Evolutionary conservation across 2,113 vertebrate species (phyloP), one percentile per base, ranked within the genome.

Genomic region (Eulemur rufifrons): DNA sequence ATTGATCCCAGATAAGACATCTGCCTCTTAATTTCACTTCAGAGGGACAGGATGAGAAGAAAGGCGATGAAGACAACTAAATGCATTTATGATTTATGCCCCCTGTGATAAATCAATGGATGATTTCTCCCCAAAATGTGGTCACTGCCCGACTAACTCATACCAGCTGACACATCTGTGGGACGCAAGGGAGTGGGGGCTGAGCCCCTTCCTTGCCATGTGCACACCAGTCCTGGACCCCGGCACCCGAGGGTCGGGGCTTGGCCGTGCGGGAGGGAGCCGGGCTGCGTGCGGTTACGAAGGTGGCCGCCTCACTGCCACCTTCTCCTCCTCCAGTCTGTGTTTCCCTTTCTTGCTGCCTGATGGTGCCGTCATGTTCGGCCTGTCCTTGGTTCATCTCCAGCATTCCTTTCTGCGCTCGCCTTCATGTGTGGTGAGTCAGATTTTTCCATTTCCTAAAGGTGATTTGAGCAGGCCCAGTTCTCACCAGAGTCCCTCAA

Each of bases 101-200:
- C 91, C 47, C 45, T 94, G 84, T 96, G 95, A 97, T 98, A 98
- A 98, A 98, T 88, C 97, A 98, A 61, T 98, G 84, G 42, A 80
- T 97, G 96, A 95, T 95, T 98, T 98, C 96, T 97, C 95, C 89
- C 86, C 94, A 94, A 98, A 98, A 98, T 94, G 11, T 96, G 95
- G 89, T 86, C 95, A 97, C 96, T 98, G 63, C 96, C 87, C 6
- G 9, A 63, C 91, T 98, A 97, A 98, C 98, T 98, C 96, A 42
- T 93, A 97, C 90, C 95, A 98, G 96, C 97, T 97, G 95, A 98
- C 98, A 97, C 85, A 96, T 97, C 91, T 97, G 85, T 96, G 91
- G 81, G 54, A 96, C 59, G 86, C 71, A 85, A 42, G 71, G 95
- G 64, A 81, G 21, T 1, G 21, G 77, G 37, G 84, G 74, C 94